These are phyloP conservation scores for Aix galericulata DNA, from an alignment of 2,113 vertebrate species.

Conservation along the genomic window DNA sequence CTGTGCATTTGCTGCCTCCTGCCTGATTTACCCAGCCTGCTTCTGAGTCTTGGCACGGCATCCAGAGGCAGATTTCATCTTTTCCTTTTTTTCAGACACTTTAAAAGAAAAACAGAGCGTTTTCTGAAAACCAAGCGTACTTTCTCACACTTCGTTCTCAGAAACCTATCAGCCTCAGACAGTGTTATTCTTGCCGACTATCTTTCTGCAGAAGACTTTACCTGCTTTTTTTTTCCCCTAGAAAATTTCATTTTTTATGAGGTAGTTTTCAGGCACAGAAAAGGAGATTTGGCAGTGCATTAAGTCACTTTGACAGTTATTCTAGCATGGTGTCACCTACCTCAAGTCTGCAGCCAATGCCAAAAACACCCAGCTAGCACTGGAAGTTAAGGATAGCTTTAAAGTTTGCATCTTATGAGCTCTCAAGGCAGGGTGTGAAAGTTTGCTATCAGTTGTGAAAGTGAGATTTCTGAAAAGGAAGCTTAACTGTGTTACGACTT, in stretches of 20 bases:
- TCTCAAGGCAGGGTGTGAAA: neutral
- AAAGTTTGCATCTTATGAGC: neutral
- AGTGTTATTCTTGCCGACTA: neutral
- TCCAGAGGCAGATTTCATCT: neutral
- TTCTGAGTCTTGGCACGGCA: neutral
- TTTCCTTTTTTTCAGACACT: neutral
- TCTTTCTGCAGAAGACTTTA: neutral
- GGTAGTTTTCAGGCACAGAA: neutral
- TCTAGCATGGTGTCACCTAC: neutral
- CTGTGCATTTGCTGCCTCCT: neutral
- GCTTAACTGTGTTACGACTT: neutral
- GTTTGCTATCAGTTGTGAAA: neutral
- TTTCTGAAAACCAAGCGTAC: neutral
- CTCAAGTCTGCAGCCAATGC: accelerated
- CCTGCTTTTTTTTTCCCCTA: neutral
- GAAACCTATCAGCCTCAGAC: neutral
- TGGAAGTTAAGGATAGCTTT: neutral
- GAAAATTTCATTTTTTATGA: neutral
- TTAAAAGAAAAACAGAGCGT: neutral
- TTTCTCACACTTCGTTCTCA: neutral
- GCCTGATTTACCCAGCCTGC: neutral
- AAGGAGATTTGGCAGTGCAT: neutral
- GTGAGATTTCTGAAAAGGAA: neutral
- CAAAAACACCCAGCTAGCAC: neutral
- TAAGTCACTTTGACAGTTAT: neutral